A percentile compares a stretch with the other conserved stretches of the same genome.
Conservation (phyloP, 1,140 invertebrate species). For the Halesus radiatus region DNA sequence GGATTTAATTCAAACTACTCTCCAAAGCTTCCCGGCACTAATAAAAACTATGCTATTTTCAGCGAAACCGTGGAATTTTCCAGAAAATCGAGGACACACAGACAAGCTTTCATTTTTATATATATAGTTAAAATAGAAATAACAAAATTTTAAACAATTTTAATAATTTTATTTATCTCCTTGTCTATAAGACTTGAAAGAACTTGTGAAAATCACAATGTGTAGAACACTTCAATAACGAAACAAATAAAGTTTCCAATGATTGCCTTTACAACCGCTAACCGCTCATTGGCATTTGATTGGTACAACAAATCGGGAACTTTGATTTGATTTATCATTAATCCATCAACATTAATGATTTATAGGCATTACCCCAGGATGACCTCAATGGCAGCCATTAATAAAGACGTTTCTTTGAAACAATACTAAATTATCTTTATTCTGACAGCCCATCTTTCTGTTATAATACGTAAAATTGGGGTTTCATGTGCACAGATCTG, state of each 20-base stretch:
- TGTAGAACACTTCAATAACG: too few species aligned
- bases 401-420: constrained; percentile 39
- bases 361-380: constrained; percentile 12
- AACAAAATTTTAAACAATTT: too few species aligned
- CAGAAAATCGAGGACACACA: too few species aligned
- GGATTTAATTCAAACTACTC: too few species aligned
- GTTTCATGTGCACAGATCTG: background rate
- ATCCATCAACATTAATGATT: constrained; percentile 38
- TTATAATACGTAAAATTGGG: constrained; percentile 14
- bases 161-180: too few species aligned
- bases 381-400: constrained; percentile 35
- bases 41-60: too few species aligned
- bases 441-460: constrained; percentile 28
- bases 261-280: background rate
- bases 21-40: too few species aligned
- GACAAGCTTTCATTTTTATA: too few species aligned
- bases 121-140: too few species aligned
- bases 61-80: too few species aligned
- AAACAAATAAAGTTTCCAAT: background rate
- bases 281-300: constrained; percentile 6
- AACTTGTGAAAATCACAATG: too few species aligned
- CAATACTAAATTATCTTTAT: constrained; percentile 39
- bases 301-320: constrained; percentile 10
- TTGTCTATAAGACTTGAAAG: too few species aligned
- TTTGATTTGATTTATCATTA: constrained; percentile 23